Evolutionary conservation across 2,797 vertebrate genomes (phyloP).

Genomic region (Helarctos malayanus): DNA sequence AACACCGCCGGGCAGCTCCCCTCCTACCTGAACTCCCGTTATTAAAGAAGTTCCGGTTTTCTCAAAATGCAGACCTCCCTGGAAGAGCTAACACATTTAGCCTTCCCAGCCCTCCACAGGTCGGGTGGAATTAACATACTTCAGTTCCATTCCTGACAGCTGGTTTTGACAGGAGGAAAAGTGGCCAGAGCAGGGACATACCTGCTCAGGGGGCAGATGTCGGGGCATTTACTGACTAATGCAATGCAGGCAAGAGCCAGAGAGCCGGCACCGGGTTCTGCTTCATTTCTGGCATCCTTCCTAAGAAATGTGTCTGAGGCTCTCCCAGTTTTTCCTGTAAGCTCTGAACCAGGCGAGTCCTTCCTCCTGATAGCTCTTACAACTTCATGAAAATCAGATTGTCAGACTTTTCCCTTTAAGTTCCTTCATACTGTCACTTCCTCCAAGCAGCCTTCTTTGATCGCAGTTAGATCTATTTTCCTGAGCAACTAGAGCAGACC

Average conservation of each 20-base stretch:
- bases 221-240: slow-evolving; percentile 7
- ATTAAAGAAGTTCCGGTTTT: slow-evolving; percentile 50
- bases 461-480: neutral
- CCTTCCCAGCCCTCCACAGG: slow-evolving; percentile 24
- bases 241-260: neutral
- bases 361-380: neutral
- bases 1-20: slow-evolving; percentile 23
- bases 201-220: neutral
- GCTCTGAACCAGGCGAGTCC: neutral
- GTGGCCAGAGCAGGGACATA: neutral
- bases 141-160: slow-evolving; percentile 31
- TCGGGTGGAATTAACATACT: slow-evolving; percentile 40
- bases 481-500: neutral
- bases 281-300: slow-evolving; percentile 3
- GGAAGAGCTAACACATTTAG: slow-evolving; percentile 47
- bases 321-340: neutral
- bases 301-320: neutral
- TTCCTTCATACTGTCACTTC: neutral
- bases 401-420: neutral
- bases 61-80: slow-evolving; percentile 58
- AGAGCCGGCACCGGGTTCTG: neutral
- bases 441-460: neutral
- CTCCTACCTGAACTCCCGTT: neutral
- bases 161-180: slow-evolving; percentile 41
- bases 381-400: slow-evolving; percentile 22